A percentile compares a stretch with the other conserved stretches of the same genome.
phyloP scores from a whole-genome alignment of 2,888 invertebrate species.

The Ophion ventricosus region DNA sequence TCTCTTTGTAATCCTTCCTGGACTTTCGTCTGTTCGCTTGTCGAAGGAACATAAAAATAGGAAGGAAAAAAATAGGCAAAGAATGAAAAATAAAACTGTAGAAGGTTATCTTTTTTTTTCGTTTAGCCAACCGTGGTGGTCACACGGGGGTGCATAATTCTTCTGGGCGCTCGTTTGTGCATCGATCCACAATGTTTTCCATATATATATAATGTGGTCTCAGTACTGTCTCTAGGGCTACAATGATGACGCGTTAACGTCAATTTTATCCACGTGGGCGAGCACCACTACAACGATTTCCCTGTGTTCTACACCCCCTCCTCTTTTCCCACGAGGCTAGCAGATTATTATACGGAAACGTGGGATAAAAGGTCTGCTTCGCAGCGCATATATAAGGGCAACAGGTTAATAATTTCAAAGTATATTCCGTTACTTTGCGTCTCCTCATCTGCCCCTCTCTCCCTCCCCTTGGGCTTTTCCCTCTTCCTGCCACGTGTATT shows the following conservation, averaged over 20 bases:
- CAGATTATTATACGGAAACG: neutral
- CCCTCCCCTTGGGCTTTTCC: neutral
- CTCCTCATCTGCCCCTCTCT: neutral
- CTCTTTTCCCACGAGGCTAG: neutral
- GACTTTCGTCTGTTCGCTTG: no score
- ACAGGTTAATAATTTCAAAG: conserved; percentile 42
- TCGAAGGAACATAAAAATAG: no score
- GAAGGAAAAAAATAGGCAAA: neutral
- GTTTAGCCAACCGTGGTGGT: conserved; percentile 6
- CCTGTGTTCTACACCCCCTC: neutral
- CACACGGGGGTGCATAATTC: conserved; percentile 41
- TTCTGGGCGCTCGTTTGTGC: conserved; percentile 44
- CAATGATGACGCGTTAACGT: conserved; percentile 45
- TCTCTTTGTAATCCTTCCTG: no score
- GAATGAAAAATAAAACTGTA: neutral
- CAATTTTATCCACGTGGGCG: conserved; percentile 46
- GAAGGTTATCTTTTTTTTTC: neutral
- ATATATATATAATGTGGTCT: neutral
- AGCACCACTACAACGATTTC: conserved; percentile 33
- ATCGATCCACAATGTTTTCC: conserved; percentile 47
- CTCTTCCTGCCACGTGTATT: neutral
- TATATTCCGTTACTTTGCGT: conserved; percentile 4
- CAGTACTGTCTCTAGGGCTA: conserved; percentile 11
- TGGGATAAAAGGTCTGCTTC: conserved; percentile 1
- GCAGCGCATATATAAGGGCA: conserved; percentile 4